Conservation (phyloP, 2,888 invertebrate species). For the Leptopilina syphax region DNA sequence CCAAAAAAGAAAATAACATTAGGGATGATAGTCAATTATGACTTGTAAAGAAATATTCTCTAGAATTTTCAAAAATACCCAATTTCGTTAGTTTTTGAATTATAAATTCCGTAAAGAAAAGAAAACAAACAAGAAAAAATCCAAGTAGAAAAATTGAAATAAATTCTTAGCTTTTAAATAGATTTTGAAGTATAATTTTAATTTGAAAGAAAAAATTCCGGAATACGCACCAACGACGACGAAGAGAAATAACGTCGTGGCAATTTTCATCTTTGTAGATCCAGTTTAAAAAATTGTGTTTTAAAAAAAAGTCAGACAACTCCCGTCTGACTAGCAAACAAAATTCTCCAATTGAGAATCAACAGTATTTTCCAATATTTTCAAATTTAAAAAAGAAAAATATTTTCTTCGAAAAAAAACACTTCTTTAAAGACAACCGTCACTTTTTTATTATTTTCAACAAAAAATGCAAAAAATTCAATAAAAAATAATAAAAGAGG, state of each 20-base stretch:
- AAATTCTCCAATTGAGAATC: conserved; percentile 8
- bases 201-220: not conserved
- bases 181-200: too few relatives aligned
- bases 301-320: conserved; percentile 36
- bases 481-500: not conserved
- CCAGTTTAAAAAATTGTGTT: conserved; percentile 47
- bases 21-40: too few relatives aligned
- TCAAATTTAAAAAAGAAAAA: not conserved
- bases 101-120: too few relatives aligned
- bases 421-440: too few relatives aligned
- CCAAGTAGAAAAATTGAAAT: too few relatives aligned
- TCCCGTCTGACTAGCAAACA: conserved; percentile 5
- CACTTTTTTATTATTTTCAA: not conserved
- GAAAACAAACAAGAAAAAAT: too few relatives aligned
- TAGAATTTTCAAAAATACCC: too few relatives aligned
- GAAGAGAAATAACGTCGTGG: conserved; percentile 69
- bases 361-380: not conserved
- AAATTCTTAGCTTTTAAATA: too few relatives aligned
- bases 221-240: conserved; percentile 71
- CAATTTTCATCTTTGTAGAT: conserved; percentile 69
- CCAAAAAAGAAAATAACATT: too few relatives aligned
- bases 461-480: not conserved
- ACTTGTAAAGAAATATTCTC: too few relatives aligned
- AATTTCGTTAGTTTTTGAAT: too few relatives aligned
- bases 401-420: not conserved